Evolutionary conservation across 1,140 invertebrate genomes (phyloP).

Genomic region (Carposina sasakii): DNA sequence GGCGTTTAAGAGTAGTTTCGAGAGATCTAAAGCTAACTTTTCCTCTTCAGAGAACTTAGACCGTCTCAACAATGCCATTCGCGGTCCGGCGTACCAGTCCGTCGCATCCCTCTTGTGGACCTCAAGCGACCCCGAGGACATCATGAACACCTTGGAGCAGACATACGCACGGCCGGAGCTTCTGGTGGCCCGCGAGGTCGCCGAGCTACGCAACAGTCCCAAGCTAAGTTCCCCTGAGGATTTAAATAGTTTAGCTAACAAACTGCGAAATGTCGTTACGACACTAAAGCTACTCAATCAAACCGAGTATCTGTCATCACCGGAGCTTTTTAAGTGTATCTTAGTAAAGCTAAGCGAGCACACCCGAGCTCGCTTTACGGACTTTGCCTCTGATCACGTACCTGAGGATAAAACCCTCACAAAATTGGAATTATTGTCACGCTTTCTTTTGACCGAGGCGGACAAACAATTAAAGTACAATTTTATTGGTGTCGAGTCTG

Average conservation of each 20-base stretch:
- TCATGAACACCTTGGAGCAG: constrained; percentile 5
- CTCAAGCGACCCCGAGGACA: not conserved
- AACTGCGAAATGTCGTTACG: constrained; percentile 4
- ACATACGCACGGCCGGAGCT: constrained; percentile 8
- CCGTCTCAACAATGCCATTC: constrained; percentile 1
- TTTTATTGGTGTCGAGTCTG: no score
- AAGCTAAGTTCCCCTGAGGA: constrained; percentile 6
- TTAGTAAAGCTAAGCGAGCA: constrained; percentile 12
- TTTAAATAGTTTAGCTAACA: constrained; percentile 6
- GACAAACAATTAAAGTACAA: constrained; percentile 7
- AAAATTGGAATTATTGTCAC: constrained; percentile 11
- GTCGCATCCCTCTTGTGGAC: constrained; percentile 5
- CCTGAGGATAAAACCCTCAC: not conserved
- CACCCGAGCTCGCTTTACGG: constrained; percentile 1
- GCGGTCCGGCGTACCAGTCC: constrained; percentile 1
- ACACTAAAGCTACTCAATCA: not conserved
- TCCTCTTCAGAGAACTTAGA: constrained; percentile 5
- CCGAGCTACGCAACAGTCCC: not conserved
- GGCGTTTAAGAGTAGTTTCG: constrained; percentile 7
- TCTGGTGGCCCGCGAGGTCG: constrained; percentile 6
- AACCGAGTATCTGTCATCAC: constrained; percentile 1
- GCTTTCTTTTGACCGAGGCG: constrained; percentile 8
- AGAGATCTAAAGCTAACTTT: constrained; percentile 6
- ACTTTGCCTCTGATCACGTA: constrained; percentile 8
- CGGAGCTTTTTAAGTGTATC: constrained; percentile 8